Percentiles rank a stretch among this genome's conserved stretches.
These are phyloP conservation scores for Drosophila atroscutellata DNA, from an alignment of 2,888 invertebrate genomes.

Conservation along the genomic window DNA sequence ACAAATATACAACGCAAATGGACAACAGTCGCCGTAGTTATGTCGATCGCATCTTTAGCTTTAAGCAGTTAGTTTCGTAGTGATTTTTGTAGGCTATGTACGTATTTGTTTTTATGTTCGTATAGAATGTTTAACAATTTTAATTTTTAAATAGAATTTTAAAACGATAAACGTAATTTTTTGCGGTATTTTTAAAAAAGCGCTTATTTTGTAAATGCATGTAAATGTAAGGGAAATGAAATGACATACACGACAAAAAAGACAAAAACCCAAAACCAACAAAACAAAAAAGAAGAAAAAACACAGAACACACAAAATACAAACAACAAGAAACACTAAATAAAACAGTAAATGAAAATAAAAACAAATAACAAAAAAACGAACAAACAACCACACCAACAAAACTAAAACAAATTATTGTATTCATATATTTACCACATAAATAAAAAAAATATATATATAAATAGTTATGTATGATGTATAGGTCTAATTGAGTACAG, in stretches of 20 bases:
- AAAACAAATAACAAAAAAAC: conserved; percentile 35
- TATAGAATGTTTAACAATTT: conserved; percentile 69
- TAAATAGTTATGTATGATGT: conserved; percentile 80
- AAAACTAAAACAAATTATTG: conserved; percentile 74
- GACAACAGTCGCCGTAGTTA: conserved; percentile 85
- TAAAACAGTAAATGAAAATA: conserved; percentile 18
- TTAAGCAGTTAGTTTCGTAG: conserved; percentile 85
- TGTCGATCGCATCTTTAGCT: conserved; percentile 85
- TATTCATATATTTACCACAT: conserved; percentile 79
- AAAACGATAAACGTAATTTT: conserved; percentile 82
- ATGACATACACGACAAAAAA: conserved; percentile 40
- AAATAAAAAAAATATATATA: conserved; percentile 71
- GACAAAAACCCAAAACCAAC: conserved; percentile 32
- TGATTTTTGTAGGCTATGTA: conserved; percentile 74
- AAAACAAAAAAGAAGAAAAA: conserved; percentile 22
- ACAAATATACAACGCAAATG: conserved; percentile 85
- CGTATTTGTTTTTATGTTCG: conserved; percentile 76
- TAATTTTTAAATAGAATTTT: conserved; percentile 83
- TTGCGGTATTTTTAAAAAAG: conserved; percentile 85
- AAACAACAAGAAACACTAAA: conserved; percentile 26
- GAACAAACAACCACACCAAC: conserved; percentile 29
- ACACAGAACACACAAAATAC: conserved; percentile 11
- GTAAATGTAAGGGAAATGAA: conserved; percentile 82
- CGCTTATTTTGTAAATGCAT: conserved; percentile 85
- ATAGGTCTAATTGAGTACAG: conserved; percentile 77